Evolutionary conservation across 2,797 vertebrate genomes (phyloP), one percentile per base, ranked within the genome.

Genomic region (Gadopsis bispinosus): DNA sequence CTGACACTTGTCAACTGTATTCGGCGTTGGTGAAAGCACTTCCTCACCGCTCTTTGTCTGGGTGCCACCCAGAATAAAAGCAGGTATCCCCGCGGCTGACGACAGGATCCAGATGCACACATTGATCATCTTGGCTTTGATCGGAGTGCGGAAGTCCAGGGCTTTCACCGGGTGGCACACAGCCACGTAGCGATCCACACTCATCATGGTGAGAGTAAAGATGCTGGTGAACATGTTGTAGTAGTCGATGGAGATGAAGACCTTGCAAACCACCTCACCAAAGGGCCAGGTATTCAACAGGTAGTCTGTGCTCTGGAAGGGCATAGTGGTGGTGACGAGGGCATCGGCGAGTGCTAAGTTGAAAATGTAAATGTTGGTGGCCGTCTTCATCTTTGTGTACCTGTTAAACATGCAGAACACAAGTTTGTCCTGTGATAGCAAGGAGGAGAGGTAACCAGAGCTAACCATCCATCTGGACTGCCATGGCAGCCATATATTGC

Each of bases 181-280:
- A 0, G 98, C 98, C 79, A 99, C 97, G 53, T 99, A 99, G n/a
- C 98, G 95, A 73, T 99, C 98, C 71, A 99, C 97, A 0, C 98
- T 99, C 98, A 99, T 99, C 98, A 99, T 99, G 83, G 98, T 99
- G 88, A 99, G 93, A 0, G 98, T 99, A 90, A 99, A 98, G 85
- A 99, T 99, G 83, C 98, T 99, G 83, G 96, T 99, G 80, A 99
- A 99, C 98, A 99, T 99, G 92, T 99, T 99, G 75, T 99, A 99
- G 92, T 99, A 99, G 94, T 99, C 98, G 47, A 99, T 99, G 10
- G 98, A 96, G 89, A 99, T 97, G 65, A 99, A 97, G 50, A 98
- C 96, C 94, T 99, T 99, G 93, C 98, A 99, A 10, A 99, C 93
- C 58, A 97, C 95, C 22, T 98, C 96, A 3, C 98, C 98, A 54